Base-by-base conservation (phyloP, 1,140 invertebrate genomes). In the Aleiodes sp. region DNA sequence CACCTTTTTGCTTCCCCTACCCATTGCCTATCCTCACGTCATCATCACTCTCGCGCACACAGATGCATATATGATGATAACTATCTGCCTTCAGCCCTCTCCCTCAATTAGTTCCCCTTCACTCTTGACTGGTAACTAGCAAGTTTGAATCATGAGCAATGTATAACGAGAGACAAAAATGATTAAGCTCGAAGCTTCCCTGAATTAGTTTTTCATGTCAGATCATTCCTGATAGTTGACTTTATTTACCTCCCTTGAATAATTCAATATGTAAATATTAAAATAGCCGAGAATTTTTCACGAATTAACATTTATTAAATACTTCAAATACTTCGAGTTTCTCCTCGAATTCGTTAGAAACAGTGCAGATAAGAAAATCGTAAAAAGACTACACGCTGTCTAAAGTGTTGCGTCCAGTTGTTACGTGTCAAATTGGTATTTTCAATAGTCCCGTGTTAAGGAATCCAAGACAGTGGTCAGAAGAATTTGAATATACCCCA, bases 361-460 rank as follows among this genome's bases (percentile, higher is more conserved):
- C 28, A 4, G 9, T 1, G 16, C 21, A 4, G 26, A 31, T 16
- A 14, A 24, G 4, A 31, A 57, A 31, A 10, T 0, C 28, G 4
- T n/a, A 29, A 12, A 59, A 59, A 59, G 2, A 31, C 10, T 29
- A 10, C 14, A 8, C 24, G 12, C 3, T 14, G 28, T 59, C 4
- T 59, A 26, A 29, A n/a, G n/a, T 26, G 2, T 28, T 29, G 14
- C n/a, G 56, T 33, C 35, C 57, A 29, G 7, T 37, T n/a, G 39
- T 21, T 31, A 65, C 39, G 69, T 74, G 84, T 82, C 83, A 82
- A 84, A 84, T 78, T 67, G 84, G 82, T 83, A 85, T 85, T 84
- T 83, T 81, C 81, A 85, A 84, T 85, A 83, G 74, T 62, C 68
- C 57, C 59, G 60, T 56, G 43, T 65, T 52, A 61, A 57, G 74